phyloP scores from a whole-genome alignment of 2,888 invertebrate genomes.

The Orthosia gothica region DNA sequence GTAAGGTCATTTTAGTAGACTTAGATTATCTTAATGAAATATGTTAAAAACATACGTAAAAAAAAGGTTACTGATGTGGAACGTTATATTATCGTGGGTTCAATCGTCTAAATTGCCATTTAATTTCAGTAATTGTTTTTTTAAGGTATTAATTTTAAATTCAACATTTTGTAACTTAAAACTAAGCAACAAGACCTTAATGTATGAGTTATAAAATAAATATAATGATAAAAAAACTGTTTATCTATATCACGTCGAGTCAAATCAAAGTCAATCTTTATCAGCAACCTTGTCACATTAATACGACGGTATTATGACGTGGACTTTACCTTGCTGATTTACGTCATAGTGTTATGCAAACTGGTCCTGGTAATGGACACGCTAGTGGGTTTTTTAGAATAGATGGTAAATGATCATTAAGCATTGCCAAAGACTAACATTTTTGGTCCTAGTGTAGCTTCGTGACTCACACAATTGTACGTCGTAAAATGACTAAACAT shows the following conservation, averaged over 20 bases:
- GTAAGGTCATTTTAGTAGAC: constrained; percentile 45
- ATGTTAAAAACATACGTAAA: not conserved
- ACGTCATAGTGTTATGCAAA: constrained; percentile 66
- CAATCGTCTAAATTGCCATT: constrained; percentile 21
- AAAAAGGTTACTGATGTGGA: not conserved
- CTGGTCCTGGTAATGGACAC: constrained; percentile 44
- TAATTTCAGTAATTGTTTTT: constrained; percentile 5
- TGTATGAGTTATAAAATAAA: not conserved
- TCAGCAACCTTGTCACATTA: constrained; percentile 68
- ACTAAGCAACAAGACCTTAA: not conserved
- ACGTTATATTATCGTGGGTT: constrained; percentile 20
- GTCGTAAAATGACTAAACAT: constrained; percentile 20
- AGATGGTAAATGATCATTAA: constrained; percentile 41
- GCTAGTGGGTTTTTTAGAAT: constrained; percentile 40
- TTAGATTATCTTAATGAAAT: constrained; percentile 41
- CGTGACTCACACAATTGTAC: constrained; percentile 38
- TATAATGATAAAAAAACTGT: constrained; percentile 15
- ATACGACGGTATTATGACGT: constrained; percentile 65
- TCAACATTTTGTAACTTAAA: not conserved
- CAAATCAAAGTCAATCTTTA: constrained; percentile 80
- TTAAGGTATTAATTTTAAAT: not conserved
- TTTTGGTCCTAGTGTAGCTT: constrained; percentile 2
- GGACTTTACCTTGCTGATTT: constrained; percentile 66
- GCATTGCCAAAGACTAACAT: constrained; percentile 9
- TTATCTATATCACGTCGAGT: constrained; percentile 70